Evolutionary conservation across 1,140 invertebrate species (phyloP).

Genomic region (Pararge aegeria): DNA sequence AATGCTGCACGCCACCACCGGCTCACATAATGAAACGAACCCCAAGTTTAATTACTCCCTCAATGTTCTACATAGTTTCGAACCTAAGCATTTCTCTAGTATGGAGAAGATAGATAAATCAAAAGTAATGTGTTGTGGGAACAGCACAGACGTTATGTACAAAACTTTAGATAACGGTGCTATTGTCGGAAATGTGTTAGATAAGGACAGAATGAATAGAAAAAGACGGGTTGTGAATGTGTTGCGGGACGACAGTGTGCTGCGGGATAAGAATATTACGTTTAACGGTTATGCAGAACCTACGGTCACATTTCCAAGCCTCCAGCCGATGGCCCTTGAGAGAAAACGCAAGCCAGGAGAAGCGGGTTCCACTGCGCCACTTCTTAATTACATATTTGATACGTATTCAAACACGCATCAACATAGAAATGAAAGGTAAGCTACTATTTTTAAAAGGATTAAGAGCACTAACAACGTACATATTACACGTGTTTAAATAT

Average conservation of each 20-base stretch:
- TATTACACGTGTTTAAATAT: too few relatives aligned
- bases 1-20: constrained; percentile 56
- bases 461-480: too few relatives aligned
- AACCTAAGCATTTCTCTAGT: constrained; percentile 30
- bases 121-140: constrained; percentile 41
- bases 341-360: constrained; percentile 57
- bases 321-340: constrained; percentile 41
- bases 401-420: constrained; percentile 71
- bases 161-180: constrained; percentile 33
- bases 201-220: constrained; percentile 49
- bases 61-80: constrained; percentile 43
- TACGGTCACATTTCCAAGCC: not conserved
- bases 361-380: constrained; percentile 63
- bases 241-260: constrained; percentile 16
- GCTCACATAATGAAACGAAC: constrained; percentile 26
- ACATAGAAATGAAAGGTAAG: constrained; percentile 69
- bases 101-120: constrained; percentile 29
- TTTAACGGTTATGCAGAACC: constrained; percentile 7
- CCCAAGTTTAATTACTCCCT: constrained; percentile 28
- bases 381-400: constrained; percentile 76
- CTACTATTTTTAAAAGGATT: constrained; percentile 3
- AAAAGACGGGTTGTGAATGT: constrained; percentile 53
- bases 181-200: constrained; percentile 38
- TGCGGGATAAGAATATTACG: constrained; percentile 36
- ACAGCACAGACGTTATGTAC: constrained; percentile 16